These are phyloP conservation scores for Laterallus jamaicensis DNA, from an alignment of 2,113 vertebrate species.

Conservation along the genomic window DNA sequence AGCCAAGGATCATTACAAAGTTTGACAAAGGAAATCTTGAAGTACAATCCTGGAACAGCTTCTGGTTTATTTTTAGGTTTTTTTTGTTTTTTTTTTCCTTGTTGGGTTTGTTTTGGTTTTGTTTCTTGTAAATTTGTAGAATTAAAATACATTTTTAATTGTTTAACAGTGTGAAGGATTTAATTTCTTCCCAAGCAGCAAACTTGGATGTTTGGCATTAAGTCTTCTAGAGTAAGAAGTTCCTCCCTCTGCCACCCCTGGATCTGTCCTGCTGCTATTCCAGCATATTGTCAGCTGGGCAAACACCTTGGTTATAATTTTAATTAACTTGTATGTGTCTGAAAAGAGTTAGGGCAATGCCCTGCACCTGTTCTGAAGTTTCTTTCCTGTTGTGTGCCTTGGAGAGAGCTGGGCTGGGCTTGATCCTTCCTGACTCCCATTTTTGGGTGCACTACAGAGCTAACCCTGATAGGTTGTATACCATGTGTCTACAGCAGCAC, in stretches of 20 bases:
- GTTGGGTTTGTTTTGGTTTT: background rate
- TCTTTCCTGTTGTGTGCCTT: background rate
- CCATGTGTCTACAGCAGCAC: background rate
- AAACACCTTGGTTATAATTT: background rate
- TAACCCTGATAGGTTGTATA: background rate
- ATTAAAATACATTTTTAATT: conserved; percentile 74
- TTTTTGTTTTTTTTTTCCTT: background rate
- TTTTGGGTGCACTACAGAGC: background rate
- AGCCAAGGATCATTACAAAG: conserved; percentile 25
- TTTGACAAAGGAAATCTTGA: conserved; percentile 28
- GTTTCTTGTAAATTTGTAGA: conserved; percentile 80
- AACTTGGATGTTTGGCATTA: background rate
- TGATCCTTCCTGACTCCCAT: background rate
- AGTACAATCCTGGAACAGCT: conserved; percentile 15
- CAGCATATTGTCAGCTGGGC: background rate
- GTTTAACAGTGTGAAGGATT: conserved; percentile 41
- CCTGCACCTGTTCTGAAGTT: background rate
- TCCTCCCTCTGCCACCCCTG: background rate
- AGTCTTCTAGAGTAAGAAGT: background rate
- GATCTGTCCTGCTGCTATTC: background rate
- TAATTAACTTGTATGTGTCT: background rate
- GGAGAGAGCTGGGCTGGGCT: background rate
- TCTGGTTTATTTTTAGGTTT: background rate
- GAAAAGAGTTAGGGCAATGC: background rate
- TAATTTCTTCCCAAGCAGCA: conserved; percentile 34